Conservation (phyloP, 2,797 vertebrate species). For the Botia kubotai region DNA sequence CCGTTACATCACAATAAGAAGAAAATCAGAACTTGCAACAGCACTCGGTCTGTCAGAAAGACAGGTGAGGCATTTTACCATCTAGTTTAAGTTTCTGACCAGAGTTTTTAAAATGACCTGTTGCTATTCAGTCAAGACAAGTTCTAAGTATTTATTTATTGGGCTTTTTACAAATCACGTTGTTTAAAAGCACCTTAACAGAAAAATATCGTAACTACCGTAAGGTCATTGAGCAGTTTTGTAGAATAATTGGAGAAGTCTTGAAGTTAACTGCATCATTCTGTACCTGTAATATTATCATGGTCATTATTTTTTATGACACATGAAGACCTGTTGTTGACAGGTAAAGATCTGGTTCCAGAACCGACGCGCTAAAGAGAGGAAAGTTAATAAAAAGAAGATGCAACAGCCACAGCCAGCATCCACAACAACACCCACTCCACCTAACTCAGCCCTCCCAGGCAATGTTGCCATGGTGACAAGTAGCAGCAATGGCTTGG, state of each 20-base stretch:
- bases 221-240: no score
- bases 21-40: conserved; percentile 91
- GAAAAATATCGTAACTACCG: no score
- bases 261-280: not conserved
- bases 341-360: conserved; percentile 99
- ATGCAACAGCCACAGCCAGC: conserved; percentile 89
- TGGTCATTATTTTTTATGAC: not conserved
- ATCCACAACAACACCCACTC: conserved; percentile 84
- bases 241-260: no score
- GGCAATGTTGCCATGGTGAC: conserved; percentile 81
- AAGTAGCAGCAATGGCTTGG: conserved; percentile 82
- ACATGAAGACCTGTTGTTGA: not conserved
- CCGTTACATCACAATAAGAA: conserved; percentile 95
- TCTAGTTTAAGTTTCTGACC: not conserved
- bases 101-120: not conserved
- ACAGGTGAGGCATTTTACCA: conserved; percentile 80
- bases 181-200: no score
- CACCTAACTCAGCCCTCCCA: conserved; percentile 73
- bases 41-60: conserved; percentile 90
- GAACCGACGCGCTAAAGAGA: conserved; percentile 94
- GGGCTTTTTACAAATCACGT: no score
- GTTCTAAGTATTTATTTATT: no score
- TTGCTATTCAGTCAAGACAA: not conserved
- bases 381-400: conserved; percentile 97
- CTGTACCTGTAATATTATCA: not conserved